Conservation (phyloP, 2,113 vertebrate genomes). For the Daphoenositta chrysoptera region DNA sequence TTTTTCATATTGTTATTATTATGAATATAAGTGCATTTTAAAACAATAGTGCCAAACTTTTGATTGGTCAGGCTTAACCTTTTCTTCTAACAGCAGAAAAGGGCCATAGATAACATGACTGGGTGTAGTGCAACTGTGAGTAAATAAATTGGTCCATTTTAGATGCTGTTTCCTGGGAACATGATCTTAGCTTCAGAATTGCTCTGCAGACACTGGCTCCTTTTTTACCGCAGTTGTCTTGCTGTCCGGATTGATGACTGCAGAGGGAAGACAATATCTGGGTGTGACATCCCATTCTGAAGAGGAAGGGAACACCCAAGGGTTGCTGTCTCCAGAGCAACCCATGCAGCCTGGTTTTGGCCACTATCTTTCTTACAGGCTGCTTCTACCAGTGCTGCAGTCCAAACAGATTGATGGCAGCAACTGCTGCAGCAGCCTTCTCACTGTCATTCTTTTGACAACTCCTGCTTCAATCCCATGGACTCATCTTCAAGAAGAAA, state of each 20-base stretch:
- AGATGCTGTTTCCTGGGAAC: background rate
- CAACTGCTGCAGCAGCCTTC: background rate
- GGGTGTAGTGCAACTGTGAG: background rate
- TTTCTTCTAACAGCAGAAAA: background rate
- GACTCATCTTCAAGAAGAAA: background rate
- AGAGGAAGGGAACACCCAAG: background rate
- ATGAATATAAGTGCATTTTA: background rate
- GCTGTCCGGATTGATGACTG: background rate
- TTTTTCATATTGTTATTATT: background rate
- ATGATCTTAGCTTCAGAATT: background rate
- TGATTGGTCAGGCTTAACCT: background rate
- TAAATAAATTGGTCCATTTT: background rate
- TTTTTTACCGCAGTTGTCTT: background rate
- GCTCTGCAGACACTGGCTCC: background rate
- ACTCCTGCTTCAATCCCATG: background rate
- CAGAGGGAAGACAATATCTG: background rate
- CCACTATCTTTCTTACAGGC: background rate
- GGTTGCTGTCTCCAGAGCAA: background rate
- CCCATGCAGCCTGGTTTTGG: background rate
- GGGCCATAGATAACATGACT: background rate
- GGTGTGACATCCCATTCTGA: background rate
- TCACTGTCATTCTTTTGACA: background rate
- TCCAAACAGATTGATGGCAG: background rate
- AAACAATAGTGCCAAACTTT: background rate
- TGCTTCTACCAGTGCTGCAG: background rate